Base-by-base conservation (phyloP, 2,888 invertebrate species). In the Caenorhabditis panamensis region DNA sequence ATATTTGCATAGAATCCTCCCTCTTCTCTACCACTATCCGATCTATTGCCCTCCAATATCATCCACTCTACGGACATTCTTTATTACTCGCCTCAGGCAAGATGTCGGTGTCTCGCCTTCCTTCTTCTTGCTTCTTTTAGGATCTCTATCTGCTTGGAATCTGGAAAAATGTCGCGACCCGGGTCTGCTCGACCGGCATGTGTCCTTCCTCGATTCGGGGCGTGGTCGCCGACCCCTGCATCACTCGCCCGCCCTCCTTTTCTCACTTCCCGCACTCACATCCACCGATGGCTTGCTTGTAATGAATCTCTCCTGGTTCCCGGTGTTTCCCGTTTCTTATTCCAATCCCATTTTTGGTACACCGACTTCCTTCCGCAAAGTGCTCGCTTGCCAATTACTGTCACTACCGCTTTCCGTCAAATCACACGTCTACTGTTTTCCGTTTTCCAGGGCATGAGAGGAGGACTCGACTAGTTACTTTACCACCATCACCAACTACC, bases 371-470 rank as follows among this genome's bases (percentile, higher is more conserved):
- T 41, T 28, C 28, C 56, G 64, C 59, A 69, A 71, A 64, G 77
- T 69, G 59, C 64, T 69, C 77, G 54, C 44, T n/a, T n/a, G n/a
- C n/a, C 69, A 64, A 71, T 77, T 77, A 69, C 58, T 77, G 63
- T 69, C 69, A 64, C 59, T 56, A 37, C 49, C 41, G 53, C 36
- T 77, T 68, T 63, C 59, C 69, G 69, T 69, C 64, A 64, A 64
- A 69, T 53, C 47, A 41, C 61, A 54, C 44, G 8, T 54, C 51
- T 44, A 54, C 62, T 63, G 54, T 76, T 58, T 76, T 76, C 41
- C 76, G n/a, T n/a, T n/a, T n/a, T n/a, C n/a, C n/a, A 75, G 67
- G 76, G 76, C 61, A 76, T 76, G 76, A 67, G 47, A 67, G 67
- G 61, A 61, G 61, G 31, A 54, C 58, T 75, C 31, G 67, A 69